Evolutionary conservation across 2,888 invertebrate species (phyloP).

Genomic region (Epinotia bilunana): DNA sequence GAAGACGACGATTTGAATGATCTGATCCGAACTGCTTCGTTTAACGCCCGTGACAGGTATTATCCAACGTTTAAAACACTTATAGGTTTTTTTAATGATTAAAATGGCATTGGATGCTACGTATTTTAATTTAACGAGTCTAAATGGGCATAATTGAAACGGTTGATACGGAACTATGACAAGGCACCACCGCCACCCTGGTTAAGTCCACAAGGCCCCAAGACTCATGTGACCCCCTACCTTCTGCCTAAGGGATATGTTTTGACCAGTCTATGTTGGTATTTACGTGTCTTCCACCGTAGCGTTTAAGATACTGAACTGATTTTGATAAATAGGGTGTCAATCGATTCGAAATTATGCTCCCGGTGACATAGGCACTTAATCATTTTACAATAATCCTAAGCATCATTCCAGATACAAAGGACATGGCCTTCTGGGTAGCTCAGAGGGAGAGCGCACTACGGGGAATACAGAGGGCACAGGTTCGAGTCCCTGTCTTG

Average conservation of each 20-base stretch:
- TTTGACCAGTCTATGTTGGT: too few relatives aligned
- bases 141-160: not conserved
- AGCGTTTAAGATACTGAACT: too few relatives aligned
- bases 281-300: too few relatives aligned
- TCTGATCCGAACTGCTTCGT: slow-evolving; percentile 14
- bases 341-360: too few relatives aligned
- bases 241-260: too few relatives aligned
- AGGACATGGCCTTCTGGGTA: slow-evolving; percentile 80
- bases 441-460: too few relatives aligned
- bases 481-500: too few relatives aligned
- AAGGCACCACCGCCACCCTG: not conserved
- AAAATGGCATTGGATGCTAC: not conserved
- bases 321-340: too few relatives aligned
- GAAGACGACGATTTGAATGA: slow-evolving; percentile 8
- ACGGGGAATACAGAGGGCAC: too few relatives aligned
- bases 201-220: not conserved
- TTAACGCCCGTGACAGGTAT: slow-evolving; percentile 32
- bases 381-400: not conserved
- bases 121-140: not conserved
- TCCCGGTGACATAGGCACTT: too few relatives aligned
- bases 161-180: not conserved
- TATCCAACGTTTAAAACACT: not conserved
- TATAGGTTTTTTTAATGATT: not conserved
- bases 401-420: slow-evolving; percentile 61
- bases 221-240: too few relatives aligned